These are phyloP conservation scores for Tachina grossa DNA, from an alignment of 2,888 invertebrate genomes.

Conservation along the genomic window DNA sequence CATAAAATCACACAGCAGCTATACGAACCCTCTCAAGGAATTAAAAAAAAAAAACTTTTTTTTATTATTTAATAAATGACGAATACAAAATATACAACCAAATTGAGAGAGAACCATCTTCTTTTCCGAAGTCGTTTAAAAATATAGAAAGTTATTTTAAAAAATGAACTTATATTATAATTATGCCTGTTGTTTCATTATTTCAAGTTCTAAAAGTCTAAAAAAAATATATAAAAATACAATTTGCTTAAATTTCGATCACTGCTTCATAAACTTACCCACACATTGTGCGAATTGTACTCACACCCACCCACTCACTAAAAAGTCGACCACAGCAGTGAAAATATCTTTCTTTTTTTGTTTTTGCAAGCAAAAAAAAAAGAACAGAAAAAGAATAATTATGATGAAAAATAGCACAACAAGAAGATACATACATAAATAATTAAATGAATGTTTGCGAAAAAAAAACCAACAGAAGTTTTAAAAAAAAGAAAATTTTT, in stretches of 20 bases:
- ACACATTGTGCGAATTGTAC: constrained; percentile 26
- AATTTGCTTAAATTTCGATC: constrained; percentile 5
- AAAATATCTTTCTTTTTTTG: constrained; percentile 34
- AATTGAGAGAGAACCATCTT: too few relatives aligned
- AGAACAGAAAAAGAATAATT: constrained; percentile 54
- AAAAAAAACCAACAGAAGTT: neutral
- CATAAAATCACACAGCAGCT: too few relatives aligned
- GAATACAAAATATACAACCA: too few relatives aligned
- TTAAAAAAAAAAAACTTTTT: too few relatives aligned
- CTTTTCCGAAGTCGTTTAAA: too few relatives aligned
- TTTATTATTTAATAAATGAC: too few relatives aligned
- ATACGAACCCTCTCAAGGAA: too few relatives aligned
- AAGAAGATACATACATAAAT: constrained; percentile 40
- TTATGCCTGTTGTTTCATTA: too few relatives aligned
- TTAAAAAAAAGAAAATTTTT: neutral
- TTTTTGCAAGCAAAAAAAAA: constrained; percentile 22
- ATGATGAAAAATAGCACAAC: constrained; percentile 59
- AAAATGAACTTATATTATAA: too few relatives aligned
- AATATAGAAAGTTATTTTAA: too few relatives aligned
- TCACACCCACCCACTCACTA: constrained; percentile 52
- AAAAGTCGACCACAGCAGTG: constrained; percentile 59
- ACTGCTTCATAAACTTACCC: constrained; percentile 21
- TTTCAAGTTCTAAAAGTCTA: neutral
- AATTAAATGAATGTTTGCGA: constrained; percentile 30
- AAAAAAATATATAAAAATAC: neutral